Percentiles rank a stretch among this genome's conserved stretches.
Conservation (phyloP, 2,113 vertebrate species). For the Xenopus tropicalis region DNA sequence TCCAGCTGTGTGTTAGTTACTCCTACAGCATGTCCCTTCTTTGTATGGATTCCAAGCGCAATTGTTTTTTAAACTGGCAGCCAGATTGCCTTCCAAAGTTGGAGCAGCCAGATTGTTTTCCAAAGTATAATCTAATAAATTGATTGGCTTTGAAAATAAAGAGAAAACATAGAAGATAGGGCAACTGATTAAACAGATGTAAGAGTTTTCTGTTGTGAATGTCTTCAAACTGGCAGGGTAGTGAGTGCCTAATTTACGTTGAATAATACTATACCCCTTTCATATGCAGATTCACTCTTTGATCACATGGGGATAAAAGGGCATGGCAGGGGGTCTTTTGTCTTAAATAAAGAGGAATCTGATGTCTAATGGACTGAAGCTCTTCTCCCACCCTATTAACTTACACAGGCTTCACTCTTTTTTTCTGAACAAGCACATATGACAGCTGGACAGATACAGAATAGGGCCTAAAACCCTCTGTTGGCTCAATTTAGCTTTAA, state of each 20-base stretch:
- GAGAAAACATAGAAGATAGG: conserved; percentile 53
- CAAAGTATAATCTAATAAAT: conserved; percentile 50
- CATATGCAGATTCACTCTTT: conserved; percentile 73
- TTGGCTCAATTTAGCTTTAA: too few species aligned
- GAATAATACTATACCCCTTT: conserved; percentile 65
- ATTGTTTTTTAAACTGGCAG: too few species aligned
- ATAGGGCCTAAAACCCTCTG: too few species aligned
- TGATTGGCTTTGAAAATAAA: conserved; percentile 35
- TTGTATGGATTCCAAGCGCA: too few species aligned
- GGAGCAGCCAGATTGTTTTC: neutral
- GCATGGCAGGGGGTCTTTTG: conserved; percentile 72
- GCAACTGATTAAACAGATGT: conserved; percentile 66
- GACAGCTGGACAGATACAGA: too few species aligned
- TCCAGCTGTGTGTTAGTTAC: too few species aligned
- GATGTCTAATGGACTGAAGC: conserved; percentile 70
- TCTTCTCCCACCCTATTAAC: conserved; percentile 47
- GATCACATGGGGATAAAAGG: conserved; percentile 69
- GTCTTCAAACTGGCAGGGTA: conserved; percentile 58
- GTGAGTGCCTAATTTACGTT: conserved; percentile 65
- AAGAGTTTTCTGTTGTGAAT: conserved; percentile 59
- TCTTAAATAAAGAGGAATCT: conserved; percentile 74
- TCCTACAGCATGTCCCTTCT: conserved; percentile 20
- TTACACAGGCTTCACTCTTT: conserved; percentile 16
- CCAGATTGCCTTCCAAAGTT: neutral
- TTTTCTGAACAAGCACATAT: neutral